These are phyloP conservation scores for Sebastes itinus DNA, from an alignment of 2,797 vertebrate species.

Conservation along the genomic window DNA sequence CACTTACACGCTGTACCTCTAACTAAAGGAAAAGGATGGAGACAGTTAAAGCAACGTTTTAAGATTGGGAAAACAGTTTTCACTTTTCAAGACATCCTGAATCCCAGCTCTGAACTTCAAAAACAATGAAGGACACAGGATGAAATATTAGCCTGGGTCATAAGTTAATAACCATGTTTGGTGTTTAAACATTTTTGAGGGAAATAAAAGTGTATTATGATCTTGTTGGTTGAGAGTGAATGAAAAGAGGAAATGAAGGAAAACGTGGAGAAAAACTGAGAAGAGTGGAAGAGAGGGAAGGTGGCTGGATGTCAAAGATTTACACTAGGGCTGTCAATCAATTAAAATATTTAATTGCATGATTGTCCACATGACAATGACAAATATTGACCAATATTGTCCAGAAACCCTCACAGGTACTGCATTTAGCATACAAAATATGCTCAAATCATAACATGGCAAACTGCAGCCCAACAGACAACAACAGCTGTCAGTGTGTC, in stretches of 20 bases:
- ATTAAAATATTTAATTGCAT: no score
- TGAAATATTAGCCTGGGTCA: background rate
- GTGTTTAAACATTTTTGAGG: background rate
- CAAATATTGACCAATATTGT: no score
- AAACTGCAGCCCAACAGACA: no score
- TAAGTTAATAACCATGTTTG: background rate
- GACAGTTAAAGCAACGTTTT: background rate
- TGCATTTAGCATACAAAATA: no score
- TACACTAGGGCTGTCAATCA: background rate
- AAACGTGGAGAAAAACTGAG: background rate
- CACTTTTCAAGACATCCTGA: background rate
- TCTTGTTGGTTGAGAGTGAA: background rate
- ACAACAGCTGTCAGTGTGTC: no score
- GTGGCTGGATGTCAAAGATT: background rate
- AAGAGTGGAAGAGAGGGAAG: background rate
- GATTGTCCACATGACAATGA: no score
- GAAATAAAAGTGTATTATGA: background rate
- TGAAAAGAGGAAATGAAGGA: background rate
- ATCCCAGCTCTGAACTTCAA: background rate
- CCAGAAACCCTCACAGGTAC: no score
- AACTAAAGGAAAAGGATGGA: background rate
- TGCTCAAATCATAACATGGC: no score
- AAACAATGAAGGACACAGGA: background rate
- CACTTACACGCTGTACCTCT: constrained; percentile 46
- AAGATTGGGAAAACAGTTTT: background rate